Base-by-base conservation (phyloP, 2,113 vertebrate genomes). In the Tonatia bakeri region DNA sequence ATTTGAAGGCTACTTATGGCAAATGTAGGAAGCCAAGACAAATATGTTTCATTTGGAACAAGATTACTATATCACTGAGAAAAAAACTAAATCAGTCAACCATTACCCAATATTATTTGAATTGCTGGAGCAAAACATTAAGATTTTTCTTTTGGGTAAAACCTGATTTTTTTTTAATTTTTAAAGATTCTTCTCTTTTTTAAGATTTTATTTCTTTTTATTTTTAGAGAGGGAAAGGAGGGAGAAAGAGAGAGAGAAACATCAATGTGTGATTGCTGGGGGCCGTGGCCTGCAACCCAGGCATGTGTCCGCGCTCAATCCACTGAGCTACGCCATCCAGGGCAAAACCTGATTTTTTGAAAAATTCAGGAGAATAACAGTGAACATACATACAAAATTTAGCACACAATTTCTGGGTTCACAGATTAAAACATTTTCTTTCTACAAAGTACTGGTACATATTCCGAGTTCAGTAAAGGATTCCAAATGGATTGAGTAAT, bases 101-200 rank as follows among this genome's bases (percentile, higher is more conserved):
- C 14, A 50, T 70, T 77, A 69, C 20, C 73, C 26, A 93, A 45
- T 87, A 84, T 64, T 56, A 59, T 36, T 87, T 72, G 19, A 80
- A 80, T 89, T 36, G 76, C 6, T 65, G n/a, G 64, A 26, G n/a
- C 45, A 89, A 95, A 90, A 81, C 82, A 28, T 43, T 67, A 65
- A 87, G 1, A 59, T 85, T 88, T 85, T 90, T 69, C 33, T 87
- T 87, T 92, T 85, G 31, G 82, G 33, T 90, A 80, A 97, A 87
- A 82, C 4, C 4, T 61, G 54, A 84, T 36, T 72, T 80, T 83
- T 45, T 26, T n/a, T n/a, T n/a, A n/a, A n/a, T n/a, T n/a, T n/a
- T n/a, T n/a, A n/a, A n/a, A n/a, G n/a, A n/a, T n/a, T n/a, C n/a
- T n/a, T n/a, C n/a, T n/a, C n/a, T n/a, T n/a, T n/a, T n/a, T n/a